A percentile compares a stretch with the other conserved stretches of the same genome.
phyloP scores from a whole-genome alignment of 2,113 vertebrate species.

The Mirounga angustirostris region DNA sequence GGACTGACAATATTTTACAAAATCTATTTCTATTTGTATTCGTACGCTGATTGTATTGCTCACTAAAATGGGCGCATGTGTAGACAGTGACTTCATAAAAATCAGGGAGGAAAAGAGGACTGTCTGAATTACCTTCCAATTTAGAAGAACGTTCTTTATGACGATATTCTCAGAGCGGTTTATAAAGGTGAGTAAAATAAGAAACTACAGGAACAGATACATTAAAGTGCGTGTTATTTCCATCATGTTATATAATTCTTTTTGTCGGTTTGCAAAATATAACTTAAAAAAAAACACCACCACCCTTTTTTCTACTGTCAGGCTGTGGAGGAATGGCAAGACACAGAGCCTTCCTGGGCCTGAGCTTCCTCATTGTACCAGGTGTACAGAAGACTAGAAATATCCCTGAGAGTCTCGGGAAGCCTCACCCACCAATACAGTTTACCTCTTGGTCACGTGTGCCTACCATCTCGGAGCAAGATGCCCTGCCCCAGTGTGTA shows the following conservation, averaged over 20 bases:
- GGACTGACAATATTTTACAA: not conserved
- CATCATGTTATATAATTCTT: not conserved
- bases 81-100: constrained; percentile 30
- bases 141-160: not conserved
- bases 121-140: not conserved
- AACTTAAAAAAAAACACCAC: not conserved
- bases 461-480: not conserved
- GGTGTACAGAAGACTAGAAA: not conserved
- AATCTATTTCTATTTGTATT: not conserved
- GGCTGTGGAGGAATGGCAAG: not conserved
- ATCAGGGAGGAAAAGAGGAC: not conserved
- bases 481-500: not conserved
- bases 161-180: not conserved
- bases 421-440: not conserved
- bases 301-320: not conserved
- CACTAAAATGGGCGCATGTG: not conserved
- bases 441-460: not conserved
- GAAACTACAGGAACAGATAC: not conserved
- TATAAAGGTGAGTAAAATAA: constrained; percentile 4
- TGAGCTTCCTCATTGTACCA: not conserved
- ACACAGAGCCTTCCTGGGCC: not conserved
- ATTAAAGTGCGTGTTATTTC: not conserved
- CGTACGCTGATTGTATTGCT: not conserved
- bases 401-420: not conserved
- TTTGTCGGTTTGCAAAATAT: not conserved